Percentiles rank a stretch among this genome's conserved stretches.
Conservation (phyloP, 2,113 vertebrate species). For the Verasper variegatus region DNA sequence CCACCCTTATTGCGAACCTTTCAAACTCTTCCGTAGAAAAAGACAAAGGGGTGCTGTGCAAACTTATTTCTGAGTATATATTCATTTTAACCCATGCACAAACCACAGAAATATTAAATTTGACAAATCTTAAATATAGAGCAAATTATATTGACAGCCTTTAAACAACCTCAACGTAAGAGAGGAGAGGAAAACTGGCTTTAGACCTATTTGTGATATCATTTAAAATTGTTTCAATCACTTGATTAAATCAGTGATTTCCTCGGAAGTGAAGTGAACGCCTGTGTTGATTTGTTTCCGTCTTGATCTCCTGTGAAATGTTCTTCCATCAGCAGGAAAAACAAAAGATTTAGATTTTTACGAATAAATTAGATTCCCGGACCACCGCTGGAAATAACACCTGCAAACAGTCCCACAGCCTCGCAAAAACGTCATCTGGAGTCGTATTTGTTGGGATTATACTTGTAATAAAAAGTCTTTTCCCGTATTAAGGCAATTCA, state of each 20-base stretch:
- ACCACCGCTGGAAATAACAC: conserved; percentile 31
- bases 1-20: conserved; percentile 44
- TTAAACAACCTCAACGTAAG: no score
- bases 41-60: neutral
- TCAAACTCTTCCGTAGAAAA: neutral
- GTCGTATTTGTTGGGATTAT: conserved; percentile 88
- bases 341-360: conserved; percentile 25
- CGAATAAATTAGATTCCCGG: conserved; percentile 24
- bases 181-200: neutral
- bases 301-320: neutral
- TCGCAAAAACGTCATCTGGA: conserved; percentile 87
- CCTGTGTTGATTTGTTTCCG: neutral
- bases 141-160: neutral
- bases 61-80: neutral
- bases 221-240: neutral
- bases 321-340: conserved; percentile 13
- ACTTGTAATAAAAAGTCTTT: conserved; percentile 86
- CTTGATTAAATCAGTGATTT: neutral
- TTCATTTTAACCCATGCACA: conserved; percentile 4
- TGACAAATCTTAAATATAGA: neutral
- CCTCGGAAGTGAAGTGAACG: neutral
- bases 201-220: neutral
- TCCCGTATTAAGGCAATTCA: conserved; percentile 77
- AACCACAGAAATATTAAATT: neutral
- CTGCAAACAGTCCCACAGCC: conserved; percentile 75